Evolutionary conservation across 2,888 invertebrate genomes (phyloP).

Genomic region (Nomada ruficornis): DNA sequence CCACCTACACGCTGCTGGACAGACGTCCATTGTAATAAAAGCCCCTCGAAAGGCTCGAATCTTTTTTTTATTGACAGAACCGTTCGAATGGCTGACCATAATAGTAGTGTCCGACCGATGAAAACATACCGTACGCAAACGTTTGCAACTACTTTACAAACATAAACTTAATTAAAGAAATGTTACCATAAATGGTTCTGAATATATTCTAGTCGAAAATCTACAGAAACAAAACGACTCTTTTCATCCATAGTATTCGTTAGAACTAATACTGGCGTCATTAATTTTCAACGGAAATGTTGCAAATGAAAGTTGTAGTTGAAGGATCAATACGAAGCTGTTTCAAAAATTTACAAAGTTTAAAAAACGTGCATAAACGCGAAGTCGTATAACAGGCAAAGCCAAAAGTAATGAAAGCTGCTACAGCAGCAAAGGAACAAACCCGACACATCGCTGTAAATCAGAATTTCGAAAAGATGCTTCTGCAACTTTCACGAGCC

Average conservation of each 20-base stretch:
- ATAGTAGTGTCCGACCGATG: not conserved
- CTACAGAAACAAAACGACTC: too few species aligned
- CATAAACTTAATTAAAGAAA: not conserved
- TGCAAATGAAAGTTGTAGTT: too few species aligned
- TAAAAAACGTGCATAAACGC: too few species aligned
- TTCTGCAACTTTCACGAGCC: constrained; percentile 65
- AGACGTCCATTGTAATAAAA: constrained; percentile 57
- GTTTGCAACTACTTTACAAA: not conserved
- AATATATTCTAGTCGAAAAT: too few species aligned
- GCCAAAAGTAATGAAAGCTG: not conserved
- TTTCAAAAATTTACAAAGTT: not conserved
- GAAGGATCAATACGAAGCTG: too few species aligned
- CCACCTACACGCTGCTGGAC: constrained; percentile 50
- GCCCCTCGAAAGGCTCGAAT: constrained; percentile 16
- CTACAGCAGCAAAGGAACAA: not conserved
- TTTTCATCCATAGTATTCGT: too few species aligned
- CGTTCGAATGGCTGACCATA: not conserved
- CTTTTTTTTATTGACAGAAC: constrained; percentile 16
- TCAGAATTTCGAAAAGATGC: constrained; percentile 64
- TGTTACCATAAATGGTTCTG: too few species aligned
- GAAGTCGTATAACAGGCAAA: not conserved
- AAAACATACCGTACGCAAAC: not conserved
- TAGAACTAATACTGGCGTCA: not conserved
- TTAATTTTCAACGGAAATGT: not conserved
- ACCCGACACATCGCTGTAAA: constrained; percentile 50